Base-by-base conservation (phyloP, 2,797 vertebrate genomes). In the Dendrocincla tyrannina region DNA sequence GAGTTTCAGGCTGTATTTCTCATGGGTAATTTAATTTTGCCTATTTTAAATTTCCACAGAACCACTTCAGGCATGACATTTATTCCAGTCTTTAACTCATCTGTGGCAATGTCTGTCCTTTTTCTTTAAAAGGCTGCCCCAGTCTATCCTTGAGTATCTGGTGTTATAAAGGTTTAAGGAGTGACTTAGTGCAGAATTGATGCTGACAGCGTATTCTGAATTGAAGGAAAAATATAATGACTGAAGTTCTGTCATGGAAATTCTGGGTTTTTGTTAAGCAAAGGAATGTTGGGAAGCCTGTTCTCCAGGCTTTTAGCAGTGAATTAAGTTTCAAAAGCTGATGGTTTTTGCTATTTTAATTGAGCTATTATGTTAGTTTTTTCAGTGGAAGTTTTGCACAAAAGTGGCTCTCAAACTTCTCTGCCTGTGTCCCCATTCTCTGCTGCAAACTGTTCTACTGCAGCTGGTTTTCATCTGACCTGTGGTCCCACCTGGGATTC, bases 1-100 rank as follows among this genome's bases (percentile, higher is more conserved):
- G 75, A 74, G 75, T 89, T 95, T 88, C 68, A 81, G 86, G 84
- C n/a, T 70, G 37, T 42, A 83, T 90, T 87, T 92, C 84, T 95
- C 78, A 63, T 50, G 84, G 64, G 84, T 89, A 85, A 92, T 82
- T 89, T 91, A 72, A 27, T 81, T 94, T 91, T 95, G 64, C 72
- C 72, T 92, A 30, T 88, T 95, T 60, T 56, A 93, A 93, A 56
- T 85, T 82, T 90, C 30, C 3, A 8, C 2, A 0, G 46, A 86
- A 9, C 74, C 32, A 67, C 46, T 37, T 91, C 79, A 60, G 60
- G 46, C 39, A 2, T 33, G 72, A 58, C 32, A 18, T 67, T 87
- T 81, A 25, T 85, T 83, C 60, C n/a, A 35, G 22, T 50, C 27
- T 94, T 56, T 89, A 70, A 35, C 28, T 79, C 37, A 47, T 91